Base-by-base conservation (phyloP, 2,888 invertebrate species). In the Vandiemenella viatica region DNA sequence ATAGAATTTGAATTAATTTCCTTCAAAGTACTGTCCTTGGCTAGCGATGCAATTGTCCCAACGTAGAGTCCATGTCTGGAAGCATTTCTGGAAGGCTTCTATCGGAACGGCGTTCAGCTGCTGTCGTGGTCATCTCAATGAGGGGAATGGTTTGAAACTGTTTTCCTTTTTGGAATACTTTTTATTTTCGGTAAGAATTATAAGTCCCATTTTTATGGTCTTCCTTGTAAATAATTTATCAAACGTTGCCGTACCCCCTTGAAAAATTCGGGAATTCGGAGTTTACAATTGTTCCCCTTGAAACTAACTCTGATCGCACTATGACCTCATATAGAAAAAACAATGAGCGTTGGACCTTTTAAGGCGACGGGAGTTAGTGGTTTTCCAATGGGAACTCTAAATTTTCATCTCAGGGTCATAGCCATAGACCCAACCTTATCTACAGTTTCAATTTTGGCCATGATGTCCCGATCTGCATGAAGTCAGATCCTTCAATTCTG, bases 51-150 rank as follows among this genome's bases (percentile, higher is more conserved):
- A 20, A 17, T 42, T 42, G n/a, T 10, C 1, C 42, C 42, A 42
- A 42, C 42, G 17, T 20, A 19, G 42, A 42, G 16, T 38, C 40
- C 40, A 52, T 50, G 51, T 50, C 21, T 55, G 51, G 42, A 43
- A 54, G 41, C 48, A 50, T 54, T 55, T 52, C 45, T 53, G 48
- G 54, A 53, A 51, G 44, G 45, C 46, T 50, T 53, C 50, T 55
- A 52, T 50, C 5, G 38, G 1, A 38, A 38, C n/a, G 38, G 16
- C 38, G 10, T 38, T 38, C 38, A 38, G 1, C 38, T 38, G 38
- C 38, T 38, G n/a, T 32, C 32, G 32, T 32, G 32, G 4, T 2
- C 3, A 3, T 2, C n/a, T 38, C 38, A 38, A 1, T 38, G 38
- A 8, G n/a, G 13, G 26, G 26, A 26, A 38, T 5, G 4, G 38